Conservation (phyloP, 2,113 vertebrate species). For the Pelobates fuscus region DNA sequence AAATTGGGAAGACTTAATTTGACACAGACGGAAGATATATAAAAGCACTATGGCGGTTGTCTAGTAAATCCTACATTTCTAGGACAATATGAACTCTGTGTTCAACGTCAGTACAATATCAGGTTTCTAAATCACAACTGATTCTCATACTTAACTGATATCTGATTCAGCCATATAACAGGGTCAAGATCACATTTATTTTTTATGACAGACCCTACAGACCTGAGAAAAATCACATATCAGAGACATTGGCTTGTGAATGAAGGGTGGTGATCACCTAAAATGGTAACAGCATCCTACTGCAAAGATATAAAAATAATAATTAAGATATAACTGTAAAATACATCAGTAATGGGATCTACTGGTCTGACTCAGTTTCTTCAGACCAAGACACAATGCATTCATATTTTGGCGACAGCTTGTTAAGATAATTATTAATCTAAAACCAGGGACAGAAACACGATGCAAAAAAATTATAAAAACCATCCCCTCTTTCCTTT, state of each 20-base stretch:
- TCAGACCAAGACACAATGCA: slow-evolving; percentile 1
- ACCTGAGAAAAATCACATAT: no score
- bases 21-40: slow-evolving; percentile 58
- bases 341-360: slow-evolving; percentile 8
- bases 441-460: slow-evolving; percentile 8
- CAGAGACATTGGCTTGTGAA: no score
- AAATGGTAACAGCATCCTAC: no score
- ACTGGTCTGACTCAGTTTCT: not conserved
- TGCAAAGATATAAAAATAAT: no score
- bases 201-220: no score
- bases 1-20: slow-evolving; percentile 52
- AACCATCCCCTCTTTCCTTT: not conserved
- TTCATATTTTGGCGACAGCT: slow-evolving; percentile 30
- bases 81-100: slow-evolving; percentile 3
- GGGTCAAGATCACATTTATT: no score
- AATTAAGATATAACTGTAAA: not conserved
- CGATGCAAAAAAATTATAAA: not conserved
- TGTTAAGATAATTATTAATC: not conserved
- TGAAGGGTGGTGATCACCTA: no score
- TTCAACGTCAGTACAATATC: slow-evolving; percentile 17
- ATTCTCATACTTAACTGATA: no score
- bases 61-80: not conserved
- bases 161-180: no score
- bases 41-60: slow-evolving; percentile 55
- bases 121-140: not conserved